Conservation (phyloP, 2,797 vertebrate genomes). For the Tinamus major region DNA sequence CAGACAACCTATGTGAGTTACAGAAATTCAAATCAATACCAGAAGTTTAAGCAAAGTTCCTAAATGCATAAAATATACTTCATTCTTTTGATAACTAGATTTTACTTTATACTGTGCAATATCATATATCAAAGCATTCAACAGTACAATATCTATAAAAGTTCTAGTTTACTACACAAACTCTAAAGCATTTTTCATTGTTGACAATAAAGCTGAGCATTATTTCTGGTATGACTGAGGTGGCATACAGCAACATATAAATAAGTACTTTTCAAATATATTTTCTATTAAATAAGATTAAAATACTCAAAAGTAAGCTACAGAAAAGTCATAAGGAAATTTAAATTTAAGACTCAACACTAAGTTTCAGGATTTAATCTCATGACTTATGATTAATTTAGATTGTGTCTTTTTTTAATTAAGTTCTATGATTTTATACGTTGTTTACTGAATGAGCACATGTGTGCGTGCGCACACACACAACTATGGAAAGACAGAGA, state of each 20-base stretch:
- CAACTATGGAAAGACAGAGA: not conserved
- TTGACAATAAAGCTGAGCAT: not conserved
- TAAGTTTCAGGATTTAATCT: not conserved
- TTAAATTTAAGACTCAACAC: not conserved
- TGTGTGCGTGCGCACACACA: not conserved
- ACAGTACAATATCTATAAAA: not conserved
- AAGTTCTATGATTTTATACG: not conserved
- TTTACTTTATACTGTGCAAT: not conserved
- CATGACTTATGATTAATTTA: not conserved
- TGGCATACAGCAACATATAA: not conserved
- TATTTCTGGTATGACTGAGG: not conserved
- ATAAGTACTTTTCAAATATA: not conserved
- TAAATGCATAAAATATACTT: not conserved
- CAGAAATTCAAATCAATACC: not conserved
- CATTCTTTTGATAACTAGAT: not conserved
- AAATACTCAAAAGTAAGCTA: not conserved
- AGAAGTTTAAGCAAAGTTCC: slow-evolving; percentile 1
- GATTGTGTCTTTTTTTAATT: too few relatives aligned
- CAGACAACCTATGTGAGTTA: not conserved
- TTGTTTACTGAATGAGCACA: not conserved
- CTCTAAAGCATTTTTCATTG: not conserved
- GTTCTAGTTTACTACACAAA: not conserved
- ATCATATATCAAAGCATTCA: not conserved
- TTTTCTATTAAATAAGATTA: not conserved
- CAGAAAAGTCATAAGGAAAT: not conserved